A percentile compares a stretch with the other conserved stretches of the same genome.
These are phyloP conservation scores for Erythrolamprus reginae DNA, from an alignment of 2,113 vertebrate genomes.

Conservation along the genomic window DNA sequence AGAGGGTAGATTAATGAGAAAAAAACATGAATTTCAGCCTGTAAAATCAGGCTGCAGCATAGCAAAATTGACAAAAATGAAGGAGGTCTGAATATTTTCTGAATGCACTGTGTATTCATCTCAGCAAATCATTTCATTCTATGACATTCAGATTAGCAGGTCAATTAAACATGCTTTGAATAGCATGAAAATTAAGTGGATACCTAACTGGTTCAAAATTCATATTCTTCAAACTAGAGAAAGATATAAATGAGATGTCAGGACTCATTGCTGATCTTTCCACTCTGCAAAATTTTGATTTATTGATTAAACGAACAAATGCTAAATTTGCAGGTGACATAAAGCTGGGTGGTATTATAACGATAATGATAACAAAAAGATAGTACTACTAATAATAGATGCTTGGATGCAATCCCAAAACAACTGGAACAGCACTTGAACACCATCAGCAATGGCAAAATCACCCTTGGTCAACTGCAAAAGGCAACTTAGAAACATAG, in stretches of 20 bases:
- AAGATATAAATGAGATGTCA: background rate
- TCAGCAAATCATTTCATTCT: background rate
- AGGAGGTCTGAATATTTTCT: too few species aligned
- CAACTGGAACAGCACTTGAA: background rate
- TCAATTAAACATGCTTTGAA: background rate
- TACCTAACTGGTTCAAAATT: background rate
- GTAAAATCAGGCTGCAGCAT: too few species aligned
- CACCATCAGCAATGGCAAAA: background rate
- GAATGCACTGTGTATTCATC: background rate
- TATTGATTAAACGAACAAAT: background rate
- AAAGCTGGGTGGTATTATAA: background rate
- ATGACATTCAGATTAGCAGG: background rate
- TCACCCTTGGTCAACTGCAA: background rate
- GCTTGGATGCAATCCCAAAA: background rate
- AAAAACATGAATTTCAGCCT: too few species aligned
- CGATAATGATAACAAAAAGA: background rate
- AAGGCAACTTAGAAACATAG: background rate
- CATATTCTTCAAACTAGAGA: background rate
- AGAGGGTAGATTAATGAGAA: too few species aligned
- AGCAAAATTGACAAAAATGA: too few species aligned
- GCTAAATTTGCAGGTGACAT: background rate
- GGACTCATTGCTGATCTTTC: background rate
- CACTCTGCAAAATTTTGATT: background rate
- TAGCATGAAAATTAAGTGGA: background rate
- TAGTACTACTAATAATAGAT: background rate